Conservation (phyloP, 2,888 invertebrate species). For the Xestobium rufovillosum region DNA sequence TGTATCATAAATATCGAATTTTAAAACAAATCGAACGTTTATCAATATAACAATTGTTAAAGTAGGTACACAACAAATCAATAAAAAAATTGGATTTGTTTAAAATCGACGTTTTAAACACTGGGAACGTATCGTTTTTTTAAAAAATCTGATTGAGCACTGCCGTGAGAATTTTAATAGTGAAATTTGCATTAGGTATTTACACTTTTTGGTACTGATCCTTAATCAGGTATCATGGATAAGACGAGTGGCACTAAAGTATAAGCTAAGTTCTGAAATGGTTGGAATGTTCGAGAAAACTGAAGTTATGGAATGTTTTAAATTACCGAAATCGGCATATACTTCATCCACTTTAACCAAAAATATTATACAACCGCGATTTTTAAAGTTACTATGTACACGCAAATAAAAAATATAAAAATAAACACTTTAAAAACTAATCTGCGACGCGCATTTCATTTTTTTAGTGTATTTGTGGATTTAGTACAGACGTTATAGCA, state of each 20-base stretch:
- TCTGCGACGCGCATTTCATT: slow-evolving; percentile 20
- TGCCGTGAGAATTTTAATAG: slow-evolving; percentile 16
- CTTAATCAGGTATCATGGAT: slow-evolving; percentile 34
- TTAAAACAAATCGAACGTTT: slow-evolving; percentile 28
- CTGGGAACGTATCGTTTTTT: slow-evolving; percentile 20
- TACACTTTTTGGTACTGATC: slow-evolving; percentile 35
- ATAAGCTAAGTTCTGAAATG: no score
- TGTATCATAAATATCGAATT: slow-evolving; percentile 25
- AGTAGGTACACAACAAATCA: slow-evolving; percentile 25
- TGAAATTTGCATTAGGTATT: slow-evolving; percentile 24
- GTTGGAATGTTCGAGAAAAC: no score
- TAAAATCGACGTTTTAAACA: slow-evolving; percentile 26
- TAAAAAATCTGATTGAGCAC: slow-evolving; percentile 20
- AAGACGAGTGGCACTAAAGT: no score
- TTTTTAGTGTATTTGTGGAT: slow-evolving; percentile 12
- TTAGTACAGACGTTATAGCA: slow-evolving; percentile 24
- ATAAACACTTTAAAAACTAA: slow-evolving; percentile 14
- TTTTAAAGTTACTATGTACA: slow-evolving; percentile 28
- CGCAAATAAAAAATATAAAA: slow-evolving; percentile 22
- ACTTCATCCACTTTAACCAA: no score
- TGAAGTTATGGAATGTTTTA: no score
- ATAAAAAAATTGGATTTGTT: slow-evolving; percentile 26
- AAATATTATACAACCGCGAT: slow-evolving; percentile 22
- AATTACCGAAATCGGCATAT: no score
- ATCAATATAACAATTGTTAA: slow-evolving; percentile 21